phyloP scores from a whole-genome alignment of 1,140 invertebrate genomes.

The Hylaeus volcanicus region DNA sequence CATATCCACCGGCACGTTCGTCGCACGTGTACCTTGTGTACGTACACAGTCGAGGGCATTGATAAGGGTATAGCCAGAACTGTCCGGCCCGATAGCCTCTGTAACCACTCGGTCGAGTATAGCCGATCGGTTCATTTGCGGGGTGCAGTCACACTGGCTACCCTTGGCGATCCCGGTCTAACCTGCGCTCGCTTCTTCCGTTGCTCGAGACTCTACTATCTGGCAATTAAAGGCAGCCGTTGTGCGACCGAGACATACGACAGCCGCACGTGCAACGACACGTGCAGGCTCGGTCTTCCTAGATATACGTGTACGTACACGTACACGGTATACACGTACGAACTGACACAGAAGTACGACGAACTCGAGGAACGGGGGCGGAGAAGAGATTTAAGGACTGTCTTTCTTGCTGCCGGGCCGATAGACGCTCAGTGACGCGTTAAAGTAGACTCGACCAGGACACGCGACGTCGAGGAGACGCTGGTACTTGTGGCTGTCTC shows the following conservation, averaged over 20 bases:
- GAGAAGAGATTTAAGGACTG: slow-evolving; percentile 48
- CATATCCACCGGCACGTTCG: slow-evolving; percentile 23
- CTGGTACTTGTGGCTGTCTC: not conserved
- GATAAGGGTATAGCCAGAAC: not conserved
- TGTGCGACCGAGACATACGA: slow-evolving; percentile 16
- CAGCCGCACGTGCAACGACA: slow-evolving; percentile 13
- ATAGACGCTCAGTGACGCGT: slow-evolving; percentile 47
- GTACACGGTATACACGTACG: too few species aligned
- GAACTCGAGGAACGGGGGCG: not conserved
- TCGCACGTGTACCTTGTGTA: not conserved
- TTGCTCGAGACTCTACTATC: slow-evolving; percentile 36
- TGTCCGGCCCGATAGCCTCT: slow-evolving; percentile 44
- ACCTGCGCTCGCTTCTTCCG: slow-evolving; percentile 46
- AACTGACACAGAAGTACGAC: not conserved
- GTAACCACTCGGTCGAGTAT: slow-evolving; percentile 56
- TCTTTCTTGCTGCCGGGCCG: slow-evolving; percentile 32
- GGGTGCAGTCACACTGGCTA: slow-evolving; percentile 34
- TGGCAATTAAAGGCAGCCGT: slow-evolving; percentile 59
- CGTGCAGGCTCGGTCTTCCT: not conserved
- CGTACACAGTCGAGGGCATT: slow-evolving; percentile 11
- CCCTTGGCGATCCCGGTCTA: slow-evolving; percentile 33
- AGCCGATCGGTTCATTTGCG: slow-evolving; percentile 64
- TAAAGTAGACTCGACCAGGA: slow-evolving; percentile 46
- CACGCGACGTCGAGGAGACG: slow-evolving; percentile 4
- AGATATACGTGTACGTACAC: too few species aligned